Evolutionary conservation across 2,888 invertebrate genomes (phyloP).

Genomic region (Chloroclysta siterata): DNA sequence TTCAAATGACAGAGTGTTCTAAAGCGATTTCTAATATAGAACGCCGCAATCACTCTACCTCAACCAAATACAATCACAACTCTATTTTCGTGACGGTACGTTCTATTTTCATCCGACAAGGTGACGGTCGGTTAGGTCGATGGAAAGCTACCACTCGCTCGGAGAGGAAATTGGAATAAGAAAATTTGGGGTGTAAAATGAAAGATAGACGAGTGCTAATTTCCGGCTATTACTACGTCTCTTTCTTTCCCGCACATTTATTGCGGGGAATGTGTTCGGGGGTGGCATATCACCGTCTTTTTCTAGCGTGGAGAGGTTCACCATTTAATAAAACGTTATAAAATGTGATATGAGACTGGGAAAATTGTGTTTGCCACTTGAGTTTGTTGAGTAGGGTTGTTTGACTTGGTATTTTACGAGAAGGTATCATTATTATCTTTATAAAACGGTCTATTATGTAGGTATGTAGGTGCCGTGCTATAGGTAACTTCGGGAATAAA

Average conservation of each 20-base stretch:
- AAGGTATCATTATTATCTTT: conserved; percentile 15
- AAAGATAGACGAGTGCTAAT: conserved; percentile 91
- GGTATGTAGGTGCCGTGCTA: neutral
- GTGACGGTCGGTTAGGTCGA: conserved; percentile 55
- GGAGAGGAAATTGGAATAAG: conserved; percentile 90
- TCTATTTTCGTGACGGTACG: conserved; percentile 39
- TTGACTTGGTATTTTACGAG: conserved; percentile 40
- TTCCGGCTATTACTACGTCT: conserved; percentile 86
- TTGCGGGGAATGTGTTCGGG: conserved; percentile 70
- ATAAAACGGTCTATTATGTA: conserved; percentile 4
- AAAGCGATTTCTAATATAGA: conserved; percentile 68
- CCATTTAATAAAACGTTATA: conserved; percentile 62
- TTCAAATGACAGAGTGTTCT: conserved; percentile 87
- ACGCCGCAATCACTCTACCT: conserved; percentile 55
- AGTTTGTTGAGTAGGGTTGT: conserved; percentile 35
- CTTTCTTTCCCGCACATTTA: conserved; percentile 83
- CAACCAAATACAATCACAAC: conserved; percentile 47
- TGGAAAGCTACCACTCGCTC: conserved; percentile 68
- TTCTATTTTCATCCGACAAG: conserved; percentile 42
- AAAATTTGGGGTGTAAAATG: conserved; percentile 91
- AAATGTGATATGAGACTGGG: conserved; percentile 45
- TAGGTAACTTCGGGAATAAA: neutral
- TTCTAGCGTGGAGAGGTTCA: conserved; percentile 67
- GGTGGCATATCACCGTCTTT: conserved; percentile 73
- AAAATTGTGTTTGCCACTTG: conserved; percentile 37